These are phyloP conservation scores for Ypsolopha sequella DNA, from an alignment of 2,888 invertebrate genomes.

Conservation along the genomic window DNA sequence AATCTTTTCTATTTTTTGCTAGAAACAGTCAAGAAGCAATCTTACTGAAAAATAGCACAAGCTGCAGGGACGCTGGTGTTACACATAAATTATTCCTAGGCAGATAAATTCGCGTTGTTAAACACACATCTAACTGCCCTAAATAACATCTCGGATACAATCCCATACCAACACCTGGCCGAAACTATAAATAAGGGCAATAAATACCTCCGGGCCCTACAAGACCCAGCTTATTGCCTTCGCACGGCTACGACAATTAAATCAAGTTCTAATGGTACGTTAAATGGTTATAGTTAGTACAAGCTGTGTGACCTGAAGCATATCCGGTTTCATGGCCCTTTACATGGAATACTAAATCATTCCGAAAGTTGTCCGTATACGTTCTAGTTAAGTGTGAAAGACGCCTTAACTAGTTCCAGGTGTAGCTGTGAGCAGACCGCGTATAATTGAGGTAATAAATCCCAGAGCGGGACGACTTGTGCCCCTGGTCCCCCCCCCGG, in stretches of 20 bases:
- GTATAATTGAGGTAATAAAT: conserved; percentile 64
- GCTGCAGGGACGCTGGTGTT: no score
- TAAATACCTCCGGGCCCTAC: conserved; percentile 8
- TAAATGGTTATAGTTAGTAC: conserved; percentile 6
- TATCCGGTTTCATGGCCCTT: neutral
- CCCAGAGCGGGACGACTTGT: conserved; percentile 41
- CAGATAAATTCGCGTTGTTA: no score
- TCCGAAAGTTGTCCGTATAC: conserved; percentile 23
- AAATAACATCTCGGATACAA: neutral
- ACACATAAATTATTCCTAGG: no score
- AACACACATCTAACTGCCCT: no score
- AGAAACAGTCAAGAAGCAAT: no score
- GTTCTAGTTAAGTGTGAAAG: conserved; percentile 33
- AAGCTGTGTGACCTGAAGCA: neutral
- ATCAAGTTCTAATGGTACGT: conserved; percentile 19
- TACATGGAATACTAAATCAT: conserved; percentile 17
- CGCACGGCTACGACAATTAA: conserved; percentile 30
- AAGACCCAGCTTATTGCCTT: conserved; percentile 36
- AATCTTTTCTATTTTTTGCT: no score
- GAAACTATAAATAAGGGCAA: conserved; percentile 1
- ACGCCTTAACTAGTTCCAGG: conserved; percentile 25
- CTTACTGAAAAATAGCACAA: no score
- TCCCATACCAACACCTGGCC: neutral
- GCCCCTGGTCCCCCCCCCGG: conserved; percentile 17
- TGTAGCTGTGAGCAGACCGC: conserved; percentile 38